Evolutionary conservation across 2,113 vertebrate species (phyloP).

Genomic region (Cariama cristata): DNA sequence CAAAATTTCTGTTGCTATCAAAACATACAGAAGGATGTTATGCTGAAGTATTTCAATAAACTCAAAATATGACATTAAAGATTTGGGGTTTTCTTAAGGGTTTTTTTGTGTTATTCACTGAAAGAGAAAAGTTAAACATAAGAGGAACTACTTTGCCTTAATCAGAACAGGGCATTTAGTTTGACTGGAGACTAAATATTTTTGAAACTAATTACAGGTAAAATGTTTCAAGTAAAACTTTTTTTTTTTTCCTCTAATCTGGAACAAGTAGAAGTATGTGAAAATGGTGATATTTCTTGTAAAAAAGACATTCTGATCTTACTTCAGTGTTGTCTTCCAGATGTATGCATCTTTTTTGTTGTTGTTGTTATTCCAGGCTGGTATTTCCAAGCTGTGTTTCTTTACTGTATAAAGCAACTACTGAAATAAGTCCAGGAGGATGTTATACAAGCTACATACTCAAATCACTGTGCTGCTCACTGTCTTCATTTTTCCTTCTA

Average conservation of each 20-base stretch:
- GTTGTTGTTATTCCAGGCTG: background rate
- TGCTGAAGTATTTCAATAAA: background rate
- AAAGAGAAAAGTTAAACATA: background rate
- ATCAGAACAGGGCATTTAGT: background rate
- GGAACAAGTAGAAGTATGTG: background rate
- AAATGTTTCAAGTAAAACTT: background rate
- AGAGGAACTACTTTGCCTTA: background rate
- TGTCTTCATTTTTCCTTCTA: background rate
- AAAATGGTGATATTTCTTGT: background rate
- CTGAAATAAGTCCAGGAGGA: background rate
- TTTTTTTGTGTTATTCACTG: background rate
- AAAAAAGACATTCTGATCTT: background rate
- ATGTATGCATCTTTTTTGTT: background rate
- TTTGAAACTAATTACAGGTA: background rate
- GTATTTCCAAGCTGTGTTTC: background rate
- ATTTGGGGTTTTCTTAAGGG: accelerated
- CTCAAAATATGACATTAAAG: background rate
- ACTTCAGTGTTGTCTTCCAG: background rate
- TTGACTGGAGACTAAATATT: background rate
- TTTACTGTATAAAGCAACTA: background rate
- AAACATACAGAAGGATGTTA: background rate
- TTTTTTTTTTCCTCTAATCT: background rate
- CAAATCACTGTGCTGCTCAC: background rate
- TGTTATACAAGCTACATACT: background rate
- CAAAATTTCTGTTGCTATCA: background rate